Evolutionary conservation across 2,797 vertebrate genomes (phyloP).

Genomic region (Acipenser oxyrinchus): DNA sequence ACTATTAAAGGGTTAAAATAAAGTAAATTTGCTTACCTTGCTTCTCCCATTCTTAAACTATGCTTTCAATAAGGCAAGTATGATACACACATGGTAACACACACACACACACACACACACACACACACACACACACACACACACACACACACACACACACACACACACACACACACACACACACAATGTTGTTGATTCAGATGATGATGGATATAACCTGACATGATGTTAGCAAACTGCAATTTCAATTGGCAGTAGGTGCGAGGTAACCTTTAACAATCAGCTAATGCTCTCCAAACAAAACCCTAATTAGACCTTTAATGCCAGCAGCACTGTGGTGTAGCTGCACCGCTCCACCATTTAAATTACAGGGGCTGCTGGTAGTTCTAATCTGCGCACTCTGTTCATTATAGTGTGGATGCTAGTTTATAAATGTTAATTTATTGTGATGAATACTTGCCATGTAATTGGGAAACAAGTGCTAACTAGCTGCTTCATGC

Average conservation of each 20-base stretch:
- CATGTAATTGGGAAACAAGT: conserved; percentile 15
- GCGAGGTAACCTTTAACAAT: conserved; percentile 51
- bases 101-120: conserved; percentile 14
- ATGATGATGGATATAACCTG: too few species aligned
- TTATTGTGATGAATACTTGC: conserved; percentile 2
- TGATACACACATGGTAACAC: conserved; percentile 1
- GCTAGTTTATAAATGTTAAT: conserved; percentile 36
- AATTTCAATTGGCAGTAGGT: conserved; percentile 33
- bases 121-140: neutral
- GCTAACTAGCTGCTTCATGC: conserved; percentile 10
- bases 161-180: conserved; percentile 13
- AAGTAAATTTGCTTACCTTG: too few species aligned
- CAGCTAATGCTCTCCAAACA: conserved; percentile 43
- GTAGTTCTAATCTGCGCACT: conserved; percentile 34
- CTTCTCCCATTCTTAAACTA: too few species aligned
- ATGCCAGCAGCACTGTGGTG: conserved; percentile 40
- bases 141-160: neutral
- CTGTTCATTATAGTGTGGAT: conserved; percentile 65
- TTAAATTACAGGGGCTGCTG: conserved; percentile 48
- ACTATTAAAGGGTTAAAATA: too few species aligned
- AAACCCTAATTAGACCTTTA: conserved; percentile 63
- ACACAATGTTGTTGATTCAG: neutral
- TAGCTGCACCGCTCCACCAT: conserved; percentile 32
- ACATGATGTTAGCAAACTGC: conserved; percentile 13
- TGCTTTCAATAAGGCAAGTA: neutral